phyloP scores from a whole-genome alignment of 2,888 invertebrate species.

The Pardosa pseudoannulata region DNA sequence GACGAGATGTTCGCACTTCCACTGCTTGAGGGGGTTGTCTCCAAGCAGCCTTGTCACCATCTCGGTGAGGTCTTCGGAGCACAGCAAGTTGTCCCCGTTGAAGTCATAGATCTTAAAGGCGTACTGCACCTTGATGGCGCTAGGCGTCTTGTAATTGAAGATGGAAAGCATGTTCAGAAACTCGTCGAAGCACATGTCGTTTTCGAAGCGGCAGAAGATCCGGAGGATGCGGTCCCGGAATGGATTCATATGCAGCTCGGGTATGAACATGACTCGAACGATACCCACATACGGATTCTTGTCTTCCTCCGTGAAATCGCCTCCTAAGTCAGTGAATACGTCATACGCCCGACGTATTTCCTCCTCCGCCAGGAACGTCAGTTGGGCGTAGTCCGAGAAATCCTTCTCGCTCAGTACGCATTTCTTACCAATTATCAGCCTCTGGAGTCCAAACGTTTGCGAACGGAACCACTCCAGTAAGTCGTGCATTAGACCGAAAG shows the following conservation, averaged over 20 bases:
- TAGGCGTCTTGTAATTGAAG: conserved; percentile 92
- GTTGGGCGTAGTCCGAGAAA: conserved; percentile 86
- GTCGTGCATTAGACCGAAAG: no score
- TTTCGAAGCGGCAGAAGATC: conserved; percentile 85
- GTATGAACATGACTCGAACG: background rate
- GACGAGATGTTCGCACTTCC: conserved; percentile 76
- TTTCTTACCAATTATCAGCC: background rate
- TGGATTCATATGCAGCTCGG: conserved; percentile 77
- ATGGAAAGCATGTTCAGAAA: conserved; percentile 98
- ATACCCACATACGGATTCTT: conserved; percentile 32
- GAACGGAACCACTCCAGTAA: no score
- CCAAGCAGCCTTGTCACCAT: conserved; percentile 21
- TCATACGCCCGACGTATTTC: conserved; percentile 33
- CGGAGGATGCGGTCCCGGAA: conserved; percentile 94
- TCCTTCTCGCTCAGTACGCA: conserved; percentile 87
- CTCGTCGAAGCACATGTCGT: conserved; percentile 95
- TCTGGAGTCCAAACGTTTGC: no score
- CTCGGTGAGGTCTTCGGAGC: conserved; percentile 67
- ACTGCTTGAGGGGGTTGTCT: background rate
- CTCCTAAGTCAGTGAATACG: background rate
- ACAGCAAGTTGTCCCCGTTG: conserved; percentile 57
- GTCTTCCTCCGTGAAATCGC: background rate
- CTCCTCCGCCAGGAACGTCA: conserved; percentile 24
- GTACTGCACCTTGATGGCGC: conserved; percentile 94
- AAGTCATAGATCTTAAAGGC: conserved; percentile 90